Evolutionary conservation across 30 jellyfish, hydroid and myxozoan genomes (phyloP).

Genomic region (Aurelia coerulea): DNA sequence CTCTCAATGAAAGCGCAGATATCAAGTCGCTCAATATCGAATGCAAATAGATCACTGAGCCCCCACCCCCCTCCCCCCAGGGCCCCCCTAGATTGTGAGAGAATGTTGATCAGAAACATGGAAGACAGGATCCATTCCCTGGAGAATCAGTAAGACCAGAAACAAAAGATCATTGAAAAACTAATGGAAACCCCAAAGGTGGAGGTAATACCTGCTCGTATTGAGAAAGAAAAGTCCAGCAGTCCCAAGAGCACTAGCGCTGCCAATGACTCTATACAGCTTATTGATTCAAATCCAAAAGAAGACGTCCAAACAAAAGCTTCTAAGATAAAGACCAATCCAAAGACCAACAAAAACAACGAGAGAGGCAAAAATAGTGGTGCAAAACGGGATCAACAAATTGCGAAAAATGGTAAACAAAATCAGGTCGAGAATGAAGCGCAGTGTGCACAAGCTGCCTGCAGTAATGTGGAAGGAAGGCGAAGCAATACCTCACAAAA

Average conservation of each 20-base stretch:
- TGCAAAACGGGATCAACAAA: background rate
- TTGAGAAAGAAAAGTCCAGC: background rate
- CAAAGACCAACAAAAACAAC: background rate
- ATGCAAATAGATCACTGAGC: background rate
- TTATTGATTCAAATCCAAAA: background rate
- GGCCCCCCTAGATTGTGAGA: too few species aligned
- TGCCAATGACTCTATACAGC: background rate
- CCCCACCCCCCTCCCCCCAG: background rate
- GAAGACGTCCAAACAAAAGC: background rate
- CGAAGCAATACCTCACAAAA: background rate
- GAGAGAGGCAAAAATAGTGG: background rate
- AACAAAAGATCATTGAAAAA: background rate
- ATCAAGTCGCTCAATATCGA: background rate
- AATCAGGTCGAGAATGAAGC: background rate
- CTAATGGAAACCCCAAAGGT: background rate
- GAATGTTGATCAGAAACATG: too few species aligned
- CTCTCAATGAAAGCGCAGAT: background rate
- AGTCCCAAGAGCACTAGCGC: background rate
- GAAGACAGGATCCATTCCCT: too few species aligned
- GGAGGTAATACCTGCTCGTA: background rate
- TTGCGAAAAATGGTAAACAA: background rate
- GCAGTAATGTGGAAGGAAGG: background rate
- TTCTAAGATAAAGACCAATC: background rate
- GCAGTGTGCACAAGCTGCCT: background rate
- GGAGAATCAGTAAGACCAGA: too few species aligned